These are phyloP conservation scores for Hipposideros armiger DNA, from an alignment of 2,113 vertebrate genomes.

Conservation along the genomic window DNA sequence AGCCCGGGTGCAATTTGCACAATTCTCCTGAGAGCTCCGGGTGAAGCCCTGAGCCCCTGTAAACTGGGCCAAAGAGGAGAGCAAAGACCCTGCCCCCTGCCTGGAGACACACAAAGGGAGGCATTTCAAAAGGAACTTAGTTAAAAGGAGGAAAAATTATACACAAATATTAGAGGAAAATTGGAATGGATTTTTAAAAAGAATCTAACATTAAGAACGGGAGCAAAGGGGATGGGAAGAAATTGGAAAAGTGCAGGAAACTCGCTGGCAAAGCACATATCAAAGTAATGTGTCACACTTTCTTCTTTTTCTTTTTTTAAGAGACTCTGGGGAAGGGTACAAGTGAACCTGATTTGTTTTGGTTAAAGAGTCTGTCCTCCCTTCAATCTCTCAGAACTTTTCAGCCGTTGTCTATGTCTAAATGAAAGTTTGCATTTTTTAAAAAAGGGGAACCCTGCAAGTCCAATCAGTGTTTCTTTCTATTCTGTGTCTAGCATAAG, in stretches of 20 bases:
- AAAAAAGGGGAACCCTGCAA: slow-evolving; percentile 61
- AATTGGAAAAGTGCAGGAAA: slow-evolving; percentile 60
- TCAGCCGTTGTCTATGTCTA: slow-evolving; percentile 73
- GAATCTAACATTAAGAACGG: slow-evolving; percentile 10
- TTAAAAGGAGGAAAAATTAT: slow-evolving; percentile 84
- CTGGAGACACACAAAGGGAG: slow-evolving; percentile 86
- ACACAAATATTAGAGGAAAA: slow-evolving; percentile 85
- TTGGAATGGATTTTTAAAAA: slow-evolving; percentile 65
- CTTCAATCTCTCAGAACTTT: slow-evolving; percentile 72
- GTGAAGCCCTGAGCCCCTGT: slow-evolving; percentile 87
- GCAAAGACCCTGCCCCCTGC: slow-evolving; percentile 84
- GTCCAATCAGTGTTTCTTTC: slow-evolving; percentile 66
- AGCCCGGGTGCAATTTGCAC: slow-evolving; percentile 90
- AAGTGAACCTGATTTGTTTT: slow-evolving; percentile 65
- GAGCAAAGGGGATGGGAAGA: slow-evolving; percentile 66
- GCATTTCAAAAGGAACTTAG: slow-evolving; percentile 87
- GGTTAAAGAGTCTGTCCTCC: neutral
- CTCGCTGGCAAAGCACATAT: slow-evolving; percentile 32
- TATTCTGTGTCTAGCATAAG: slow-evolving; percentile 83
- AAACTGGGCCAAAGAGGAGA: slow-evolving; percentile 87
- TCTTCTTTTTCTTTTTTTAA: slow-evolving; percentile 38
- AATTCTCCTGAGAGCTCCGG: slow-evolving; percentile 88
- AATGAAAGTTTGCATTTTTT: slow-evolving; percentile 82
- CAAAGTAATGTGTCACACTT: slow-evolving; percentile 74
- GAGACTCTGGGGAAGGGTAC: slow-evolving; percentile 1